Conservation (phyloP, 1,140 invertebrate species). For the Dinoponera quadriceps region DNA sequence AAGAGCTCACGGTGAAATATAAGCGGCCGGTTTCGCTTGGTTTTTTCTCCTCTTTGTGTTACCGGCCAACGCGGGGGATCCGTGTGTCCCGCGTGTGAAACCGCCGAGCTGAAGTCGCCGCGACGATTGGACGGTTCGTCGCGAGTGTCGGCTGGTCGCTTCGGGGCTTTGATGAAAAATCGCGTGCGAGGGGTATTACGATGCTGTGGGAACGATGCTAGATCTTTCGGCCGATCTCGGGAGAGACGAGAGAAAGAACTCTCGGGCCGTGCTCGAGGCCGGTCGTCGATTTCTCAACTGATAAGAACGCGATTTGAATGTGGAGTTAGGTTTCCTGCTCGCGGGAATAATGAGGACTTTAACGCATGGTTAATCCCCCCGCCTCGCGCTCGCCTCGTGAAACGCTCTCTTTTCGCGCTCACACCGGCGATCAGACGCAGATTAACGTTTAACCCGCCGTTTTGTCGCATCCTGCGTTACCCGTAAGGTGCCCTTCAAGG, state of each 20-base stretch:
- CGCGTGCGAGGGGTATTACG: not conserved
- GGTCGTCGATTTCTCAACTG: not conserved
- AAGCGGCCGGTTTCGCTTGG: constrained; percentile 45
- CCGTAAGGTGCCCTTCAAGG: no score
- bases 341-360: not conserved
- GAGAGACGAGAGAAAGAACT: not conserved
- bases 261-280: no score
- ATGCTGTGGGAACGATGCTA: not conserved
- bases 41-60: constrained; percentile 47
- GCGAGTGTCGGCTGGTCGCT: constrained; percentile 10
- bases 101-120: constrained; percentile 8
- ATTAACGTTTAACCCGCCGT: no score
- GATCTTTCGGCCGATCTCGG: not conserved
- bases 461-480: no score
- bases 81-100: constrained; percentile 26
- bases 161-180: constrained; percentile 24
- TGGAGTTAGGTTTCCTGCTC: constrained; percentile 4
- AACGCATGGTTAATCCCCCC: constrained; percentile 9
- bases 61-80: constrained; percentile 39
- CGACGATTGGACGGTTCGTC: constrained; percentile 10
- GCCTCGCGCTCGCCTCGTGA: not conserved
- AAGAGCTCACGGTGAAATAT: constrained; percentile 48
- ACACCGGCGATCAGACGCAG: no score
- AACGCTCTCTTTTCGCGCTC: not conserved
- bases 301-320: not conserved